A percentile compares a stretch with the other conserved stretches of the same genome.
Evolutionary conservation across 2,888 invertebrate genomes (phyloP).

Genomic region (Podotricha telesiphe): DNA sequence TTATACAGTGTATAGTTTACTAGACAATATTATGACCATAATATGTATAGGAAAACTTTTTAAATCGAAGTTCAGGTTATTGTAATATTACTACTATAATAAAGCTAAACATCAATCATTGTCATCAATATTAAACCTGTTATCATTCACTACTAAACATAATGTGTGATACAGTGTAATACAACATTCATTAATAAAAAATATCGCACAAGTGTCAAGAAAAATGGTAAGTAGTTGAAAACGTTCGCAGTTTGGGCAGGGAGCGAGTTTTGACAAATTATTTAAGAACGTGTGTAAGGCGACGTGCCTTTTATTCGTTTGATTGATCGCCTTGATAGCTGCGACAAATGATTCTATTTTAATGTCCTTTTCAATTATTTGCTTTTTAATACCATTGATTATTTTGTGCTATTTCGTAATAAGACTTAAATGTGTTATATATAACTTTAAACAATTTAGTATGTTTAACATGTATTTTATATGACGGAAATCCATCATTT

Average conservation of each 20-base stretch:
- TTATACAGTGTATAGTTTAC: conserved; percentile 78
- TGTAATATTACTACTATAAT: conserved; percentile 22
- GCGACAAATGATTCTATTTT: conserved; percentile 67
- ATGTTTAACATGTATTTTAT: conserved; percentile 10
- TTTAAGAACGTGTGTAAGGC: conserved; percentile 80
- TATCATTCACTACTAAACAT: conserved; percentile 25
- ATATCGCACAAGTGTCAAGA: conserved; percentile 57
- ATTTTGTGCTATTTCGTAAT: not conserved
- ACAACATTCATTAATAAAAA: conserved; percentile 51
- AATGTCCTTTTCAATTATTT: conserved; percentile 58
- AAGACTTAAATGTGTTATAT: not conserved
- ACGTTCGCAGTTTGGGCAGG: conserved; percentile 62
- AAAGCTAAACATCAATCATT: conserved; percentile 43
- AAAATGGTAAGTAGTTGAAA: conserved; percentile 63
- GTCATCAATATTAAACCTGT: conserved; percentile 31
- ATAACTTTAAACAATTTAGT: no score
- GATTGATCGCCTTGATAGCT: conserved; percentile 77
- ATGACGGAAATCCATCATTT: conserved; percentile 72
- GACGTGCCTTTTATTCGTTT: conserved; percentile 74
- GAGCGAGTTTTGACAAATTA: conserved; percentile 80
- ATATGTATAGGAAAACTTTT: not conserved
- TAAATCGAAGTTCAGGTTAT: not conserved
- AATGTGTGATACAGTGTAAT: conserved; percentile 28
- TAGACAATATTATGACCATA: no score
- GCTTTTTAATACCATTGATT: not conserved